Evolutionary conservation across 1,140 invertebrate species (phyloP), one percentile per base, ranked within the genome.

Genomic region (Dreissena rostriformis): DNA sequence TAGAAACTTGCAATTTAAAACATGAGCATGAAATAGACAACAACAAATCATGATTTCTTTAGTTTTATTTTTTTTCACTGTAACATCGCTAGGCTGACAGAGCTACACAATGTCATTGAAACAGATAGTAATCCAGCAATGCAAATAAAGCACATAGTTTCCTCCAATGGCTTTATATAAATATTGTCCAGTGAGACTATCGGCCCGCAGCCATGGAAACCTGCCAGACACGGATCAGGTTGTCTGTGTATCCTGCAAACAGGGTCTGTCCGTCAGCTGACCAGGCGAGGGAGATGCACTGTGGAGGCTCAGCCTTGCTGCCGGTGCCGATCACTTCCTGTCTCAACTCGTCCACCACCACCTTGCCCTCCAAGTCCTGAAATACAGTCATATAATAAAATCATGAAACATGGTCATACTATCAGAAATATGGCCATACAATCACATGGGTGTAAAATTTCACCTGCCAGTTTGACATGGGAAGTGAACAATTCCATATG

Each of bases 211-310:
- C 90, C 91, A 92, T 92, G 53, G 92, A 93, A 29, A 99, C 98
- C 95, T 99, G 98, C 98, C 98, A 99, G 68, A 99, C 98, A 93
- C 99, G 95, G 93, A 99, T 99, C 70, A 96, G 96, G 93, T 99
- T 99, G 94, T 99, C 99, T 49, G 98, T 98, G 95, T 99, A 99
- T 70, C 99, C 99, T 94, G 99, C 98, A 94, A 99, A 99, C 85
- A 99, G 94, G 55, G 98, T 99, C 94, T 99, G 98, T 86, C 99
- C 99, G 95, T 99, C 99, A 73, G 97, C 97, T 82, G 98, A 99
- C 99, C 99, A 99, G 11, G 99, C 98, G 88, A 99, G 95, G 17
- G 98, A 99, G 74, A 99, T 95, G 94, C 99, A 99, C 92, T 99
- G 96, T 52, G 98, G 98, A 89, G 97, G 97, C 88, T 98, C 97